Evolutionary conservation across 2,113 vertebrate genomes (phyloP), one percentile per base, ranked within the genome.

Genomic region (Synodontis membranacea): DNA sequence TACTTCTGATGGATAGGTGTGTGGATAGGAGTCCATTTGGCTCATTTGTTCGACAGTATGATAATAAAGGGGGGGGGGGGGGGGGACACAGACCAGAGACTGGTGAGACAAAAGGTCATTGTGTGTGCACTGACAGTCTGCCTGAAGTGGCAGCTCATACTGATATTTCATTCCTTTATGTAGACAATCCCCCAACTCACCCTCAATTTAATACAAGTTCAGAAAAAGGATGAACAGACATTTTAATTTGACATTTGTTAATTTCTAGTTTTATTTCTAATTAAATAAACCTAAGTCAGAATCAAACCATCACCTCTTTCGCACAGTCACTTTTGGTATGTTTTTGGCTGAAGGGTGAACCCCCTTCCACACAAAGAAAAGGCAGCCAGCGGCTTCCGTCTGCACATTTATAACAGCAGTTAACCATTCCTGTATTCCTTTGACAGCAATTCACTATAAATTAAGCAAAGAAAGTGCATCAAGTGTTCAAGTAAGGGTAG

Each of bases 401-500:
- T 87, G 84, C 89, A 7, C 31, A 17, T 72, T 82, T 66, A 79
- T 85, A 85, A 88, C 84, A 87, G 87, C 83, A 92, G 88, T 90
- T 90, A 88, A 28, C 60, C 80, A 86, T 87, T 94, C 92, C 93
- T 93, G 92, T 93, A 92, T 90, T 84, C 89, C 92, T 91, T 91
- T 88, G 91, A 90, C 86, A 92, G 84, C 74, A 88, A 91, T 87
- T 89, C 60, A 25, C 90, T 90, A 92, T 93, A 94, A 94, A 92
- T 93, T 92, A 95, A 91, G 86, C 88, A 90, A 96, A 96, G 97
- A 93, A 99, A 99, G 97, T 99, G 97, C 98, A 97, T 34, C 91
- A 93, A 97, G 97, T 97, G 95, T 97, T 99, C 97, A 99, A 98
- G 97, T 98, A 96, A 70, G 28, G 93, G 95, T 94, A 93, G 86